A percentile compares a stretch with the other conserved stretches of the same genome.
These are phyloP conservation scores for Actinia tenebrosa DNA, from an alignment of 64 coral and sea anemone species.

Conservation along the genomic window DNA sequence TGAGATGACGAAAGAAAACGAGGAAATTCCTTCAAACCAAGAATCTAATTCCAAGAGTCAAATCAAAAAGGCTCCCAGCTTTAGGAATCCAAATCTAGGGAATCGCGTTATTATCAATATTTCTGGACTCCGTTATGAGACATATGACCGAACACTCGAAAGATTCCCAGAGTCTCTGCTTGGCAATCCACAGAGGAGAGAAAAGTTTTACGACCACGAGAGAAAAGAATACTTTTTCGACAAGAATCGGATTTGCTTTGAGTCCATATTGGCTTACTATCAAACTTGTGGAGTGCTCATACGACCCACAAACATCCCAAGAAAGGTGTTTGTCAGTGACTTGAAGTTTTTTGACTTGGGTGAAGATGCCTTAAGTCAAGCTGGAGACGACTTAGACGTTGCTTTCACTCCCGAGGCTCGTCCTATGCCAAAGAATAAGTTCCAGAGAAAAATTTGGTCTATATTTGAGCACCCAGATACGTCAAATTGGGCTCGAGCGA, in stretches of 20 bases:
- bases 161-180: slow-evolving; percentile 85
- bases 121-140: slow-evolving; percentile 89
- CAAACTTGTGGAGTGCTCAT: slow-evolving; percentile 93
- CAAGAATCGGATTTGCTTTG: slow-evolving; percentile 91
- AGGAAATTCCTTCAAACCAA: background rate
- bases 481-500: slow-evolving; percentile 60
- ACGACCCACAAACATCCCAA: slow-evolving; percentile 68
- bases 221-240: slow-evolving; percentile 92
- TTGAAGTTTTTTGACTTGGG: slow-evolving; percentile 94
- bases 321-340: slow-evolving; percentile 90
- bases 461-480: slow-evolving; percentile 94
- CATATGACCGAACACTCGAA: slow-evolving; percentile 73
- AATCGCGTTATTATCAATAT: slow-evolving; percentile 80
- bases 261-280: slow-evolving; percentile 93
- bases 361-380: slow-evolving; percentile 68
- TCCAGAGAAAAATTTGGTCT: slow-evolving; percentile 75
- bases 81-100: slow-evolving; percentile 26
- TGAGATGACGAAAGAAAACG: background rate
- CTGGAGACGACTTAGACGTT: slow-evolving; percentile 60
- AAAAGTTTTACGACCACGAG: slow-evolving; percentile 75
- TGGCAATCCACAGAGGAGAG: slow-evolving; percentile 58
- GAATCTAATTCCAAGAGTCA: background rate
- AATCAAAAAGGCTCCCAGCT: background rate
- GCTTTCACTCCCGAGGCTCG: slow-evolving; percentile 30
- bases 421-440: slow-evolving; percentile 65